Conservation (phyloP, 2,113 vertebrate genomes). For the Cephalopterus ornatus region DNA sequence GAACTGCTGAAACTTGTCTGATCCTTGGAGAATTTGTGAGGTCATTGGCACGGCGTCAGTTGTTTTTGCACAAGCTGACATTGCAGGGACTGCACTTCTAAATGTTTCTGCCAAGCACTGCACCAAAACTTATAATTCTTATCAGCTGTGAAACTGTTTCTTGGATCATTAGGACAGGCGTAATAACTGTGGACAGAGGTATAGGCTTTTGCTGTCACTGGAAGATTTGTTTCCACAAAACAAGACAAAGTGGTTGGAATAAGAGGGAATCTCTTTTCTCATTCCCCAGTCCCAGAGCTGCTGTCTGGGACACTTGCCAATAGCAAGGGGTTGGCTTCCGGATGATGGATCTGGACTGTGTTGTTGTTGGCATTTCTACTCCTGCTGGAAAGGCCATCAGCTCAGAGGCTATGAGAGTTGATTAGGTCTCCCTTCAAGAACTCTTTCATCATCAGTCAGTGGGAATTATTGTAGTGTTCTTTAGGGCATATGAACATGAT, state of each 20-base stretch:
- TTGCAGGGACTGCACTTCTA: rapidly evolving
- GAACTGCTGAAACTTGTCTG: background rate
- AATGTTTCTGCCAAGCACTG: background rate
- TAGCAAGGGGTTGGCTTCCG: background rate
- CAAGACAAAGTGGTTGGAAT: background rate
- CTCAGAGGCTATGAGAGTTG: background rate
- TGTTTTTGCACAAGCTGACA: background rate
- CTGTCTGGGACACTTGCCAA: slow-evolving; percentile 20
- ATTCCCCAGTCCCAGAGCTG: background rate
- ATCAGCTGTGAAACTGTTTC: background rate
- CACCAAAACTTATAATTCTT: background rate
- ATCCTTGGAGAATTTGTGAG: background rate
- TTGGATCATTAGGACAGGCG: rapidly evolving
- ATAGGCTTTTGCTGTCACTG: background rate
- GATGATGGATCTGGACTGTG: background rate
- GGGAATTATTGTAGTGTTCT: background rate
- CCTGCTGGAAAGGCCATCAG: background rate
- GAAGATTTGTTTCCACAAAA: background rate
- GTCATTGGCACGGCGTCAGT: background rate
- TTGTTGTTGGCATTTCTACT: background rate
- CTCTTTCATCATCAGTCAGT: background rate
- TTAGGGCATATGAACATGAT: background rate
- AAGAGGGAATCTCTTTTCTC: background rate
- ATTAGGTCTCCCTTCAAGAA: background rate
- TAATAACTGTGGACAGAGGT: background rate